Conservation (phyloP, 92 coral and sea anemone species). For the Siderastrea radians region DNA sequence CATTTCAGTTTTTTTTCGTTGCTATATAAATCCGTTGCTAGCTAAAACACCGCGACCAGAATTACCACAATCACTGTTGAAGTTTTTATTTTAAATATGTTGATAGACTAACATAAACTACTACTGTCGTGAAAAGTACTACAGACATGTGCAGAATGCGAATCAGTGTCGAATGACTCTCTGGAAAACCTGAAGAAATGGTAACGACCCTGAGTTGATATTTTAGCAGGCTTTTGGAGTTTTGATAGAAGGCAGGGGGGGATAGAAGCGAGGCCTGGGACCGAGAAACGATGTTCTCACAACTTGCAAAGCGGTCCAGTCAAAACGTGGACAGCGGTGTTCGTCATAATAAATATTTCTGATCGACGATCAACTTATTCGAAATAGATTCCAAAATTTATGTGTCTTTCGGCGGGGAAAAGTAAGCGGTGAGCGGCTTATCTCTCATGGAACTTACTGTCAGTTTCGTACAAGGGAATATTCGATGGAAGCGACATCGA, state of each 20-base stretch:
- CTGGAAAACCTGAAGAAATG: constrained; percentile 96
- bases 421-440: no score
- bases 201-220: constrained; percentile 96
- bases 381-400: no score
- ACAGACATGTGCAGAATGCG: constrained; percentile 89
- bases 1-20: constrained; percentile 6
- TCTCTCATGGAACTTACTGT: no score
- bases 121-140: constrained; percentile 96
- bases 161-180: constrained; percentile 48
- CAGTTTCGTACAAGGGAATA: no score
- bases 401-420: no score
- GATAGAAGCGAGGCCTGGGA: no score
- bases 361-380: no score
- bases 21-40: background rate
- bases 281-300: no score
- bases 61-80: background rate
- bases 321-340: no score
- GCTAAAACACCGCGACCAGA: background rate
- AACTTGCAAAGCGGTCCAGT: no score
- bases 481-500: no score
- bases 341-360: no score
- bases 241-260: constrained; percentile 89
- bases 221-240: constrained; percentile 99
- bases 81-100: background rate
- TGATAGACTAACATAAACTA: constrained; percentile 92